Percentiles rank a stretch among this genome's conserved stretches.
Conservation (phyloP, 2,113 vertebrate species). For the Toxotes chatareus region DNA sequence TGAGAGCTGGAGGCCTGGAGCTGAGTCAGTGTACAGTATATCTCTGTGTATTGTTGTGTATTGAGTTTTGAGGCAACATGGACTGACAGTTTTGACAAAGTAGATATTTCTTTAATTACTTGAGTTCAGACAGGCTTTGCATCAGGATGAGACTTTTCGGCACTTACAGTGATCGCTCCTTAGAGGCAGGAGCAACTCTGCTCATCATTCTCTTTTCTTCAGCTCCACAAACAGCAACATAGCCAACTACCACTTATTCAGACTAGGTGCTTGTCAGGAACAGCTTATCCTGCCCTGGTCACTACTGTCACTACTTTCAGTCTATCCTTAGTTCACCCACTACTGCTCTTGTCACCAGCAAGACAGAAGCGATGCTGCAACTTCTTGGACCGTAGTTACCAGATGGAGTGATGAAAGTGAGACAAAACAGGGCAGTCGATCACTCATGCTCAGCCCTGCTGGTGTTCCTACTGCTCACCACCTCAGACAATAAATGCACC, state of each 20-base stretch:
- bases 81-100: conserved; percentile 1
- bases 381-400: neutral
- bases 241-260: neutral
- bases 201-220: neutral
- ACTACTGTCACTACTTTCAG: neutral
- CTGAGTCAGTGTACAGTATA: conserved; percentile 21
- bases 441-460: neutral
- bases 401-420: neutral
- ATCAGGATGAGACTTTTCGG: neutral
- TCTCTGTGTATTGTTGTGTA: conserved; percentile 21
- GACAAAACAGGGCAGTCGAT: neutral
- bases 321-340: neutral
- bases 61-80: conserved; percentile 13
- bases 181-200: neutral
- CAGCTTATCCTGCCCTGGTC: neutral
- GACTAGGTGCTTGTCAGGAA: neutral
- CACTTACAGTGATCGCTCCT: neutral
- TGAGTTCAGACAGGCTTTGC: neutral
- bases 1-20: conserved; percentile 28
- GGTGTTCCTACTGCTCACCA: neutral
- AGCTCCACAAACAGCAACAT: neutral
- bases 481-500: neutral
- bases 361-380: neutral
- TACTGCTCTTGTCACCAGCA: neutral
- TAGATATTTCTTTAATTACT: neutral